Conservation (phyloP, 2,888 invertebrate genomes). For the Colostygia pectinataria region DNA sequence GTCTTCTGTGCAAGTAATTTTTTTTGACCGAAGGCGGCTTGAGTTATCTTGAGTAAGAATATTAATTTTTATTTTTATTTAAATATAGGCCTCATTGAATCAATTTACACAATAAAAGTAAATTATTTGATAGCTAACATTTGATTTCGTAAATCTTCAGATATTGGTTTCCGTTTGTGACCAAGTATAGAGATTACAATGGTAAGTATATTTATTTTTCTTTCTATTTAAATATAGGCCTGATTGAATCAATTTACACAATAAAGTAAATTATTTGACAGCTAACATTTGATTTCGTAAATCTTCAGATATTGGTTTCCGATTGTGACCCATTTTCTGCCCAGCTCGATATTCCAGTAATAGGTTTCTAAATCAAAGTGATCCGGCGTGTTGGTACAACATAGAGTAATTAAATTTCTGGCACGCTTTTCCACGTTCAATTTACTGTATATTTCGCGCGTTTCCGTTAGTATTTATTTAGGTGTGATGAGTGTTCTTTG, state of each 20-base stretch:
- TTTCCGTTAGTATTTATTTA: not conserved
- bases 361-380: slow-evolving; percentile 29
- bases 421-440: slow-evolving; percentile 13
- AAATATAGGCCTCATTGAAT: too few relatives aligned
- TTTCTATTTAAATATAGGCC: too few relatives aligned
- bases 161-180: slow-evolving; percentile 1
- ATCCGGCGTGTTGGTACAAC: slow-evolving; percentile 26
- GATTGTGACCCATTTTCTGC: slow-evolving; percentile 1
- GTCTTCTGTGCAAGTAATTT: too few relatives aligned
- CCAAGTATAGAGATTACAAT: too few relatives aligned
- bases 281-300: not conserved
- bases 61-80: too few relatives aligned
- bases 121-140: too few relatives aligned
- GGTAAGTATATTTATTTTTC: too few relatives aligned
- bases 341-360: slow-evolving; percentile 3
- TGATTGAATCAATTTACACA: too few relatives aligned
- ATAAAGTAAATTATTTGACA: too few relatives aligned
- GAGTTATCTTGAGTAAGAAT: too few relatives aligned
- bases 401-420: slow-evolving; percentile 23
- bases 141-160: not conserved
- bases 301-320: not conserved
- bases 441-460: slow-evolving; percentile 12
- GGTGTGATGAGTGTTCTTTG: not conserved
- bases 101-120: too few relatives aligned
- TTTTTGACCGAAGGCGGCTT: too few relatives aligned